Conservation (phyloP, 2,113 vertebrate species). For the Argyrosomus japonicus region DNA sequence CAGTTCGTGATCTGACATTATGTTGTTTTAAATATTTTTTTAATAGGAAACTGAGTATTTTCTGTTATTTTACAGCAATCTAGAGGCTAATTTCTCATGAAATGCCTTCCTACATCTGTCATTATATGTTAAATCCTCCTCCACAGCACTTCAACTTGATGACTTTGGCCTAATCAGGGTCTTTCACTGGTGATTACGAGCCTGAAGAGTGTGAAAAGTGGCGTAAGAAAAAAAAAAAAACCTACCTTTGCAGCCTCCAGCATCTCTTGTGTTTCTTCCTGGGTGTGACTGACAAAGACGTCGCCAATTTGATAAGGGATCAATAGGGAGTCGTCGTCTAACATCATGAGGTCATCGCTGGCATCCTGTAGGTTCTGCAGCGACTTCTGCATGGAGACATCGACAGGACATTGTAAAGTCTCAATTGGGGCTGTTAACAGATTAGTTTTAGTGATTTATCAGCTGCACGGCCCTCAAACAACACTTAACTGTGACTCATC, state of each 20-base stretch:
- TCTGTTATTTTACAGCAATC: neutral
- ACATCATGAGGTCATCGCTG: slow-evolving; percentile 94
- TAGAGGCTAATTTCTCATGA: neutral
- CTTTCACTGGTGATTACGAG: neutral
- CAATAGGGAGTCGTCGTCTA: slow-evolving; percentile 89
- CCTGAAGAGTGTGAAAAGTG: neutral
- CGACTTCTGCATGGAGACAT: slow-evolving; percentile 86
- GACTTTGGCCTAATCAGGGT: neutral
- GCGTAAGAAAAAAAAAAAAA: neutral
- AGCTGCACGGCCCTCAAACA: neutral
- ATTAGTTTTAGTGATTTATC: neutral
- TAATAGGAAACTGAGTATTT: neutral
- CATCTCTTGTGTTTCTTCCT: slow-evolving; percentile 96
- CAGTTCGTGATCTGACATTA: neutral
- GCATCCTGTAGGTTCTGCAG: slow-evolving; percentile 97
- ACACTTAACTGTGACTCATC: neutral
- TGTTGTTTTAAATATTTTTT: neutral
- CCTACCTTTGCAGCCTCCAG: slow-evolving; percentile 94
- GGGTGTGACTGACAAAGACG: slow-evolving; percentile 95
- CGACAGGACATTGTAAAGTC: neutral
- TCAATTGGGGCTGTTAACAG: neutral
- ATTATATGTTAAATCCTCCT: neutral
- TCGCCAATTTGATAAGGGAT: slow-evolving; percentile 97
- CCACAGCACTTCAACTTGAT: neutral
- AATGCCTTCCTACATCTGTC: neutral